Conservation (phyloP, 2,113 vertebrate species). For the Sapayoa aenigma region DNA sequence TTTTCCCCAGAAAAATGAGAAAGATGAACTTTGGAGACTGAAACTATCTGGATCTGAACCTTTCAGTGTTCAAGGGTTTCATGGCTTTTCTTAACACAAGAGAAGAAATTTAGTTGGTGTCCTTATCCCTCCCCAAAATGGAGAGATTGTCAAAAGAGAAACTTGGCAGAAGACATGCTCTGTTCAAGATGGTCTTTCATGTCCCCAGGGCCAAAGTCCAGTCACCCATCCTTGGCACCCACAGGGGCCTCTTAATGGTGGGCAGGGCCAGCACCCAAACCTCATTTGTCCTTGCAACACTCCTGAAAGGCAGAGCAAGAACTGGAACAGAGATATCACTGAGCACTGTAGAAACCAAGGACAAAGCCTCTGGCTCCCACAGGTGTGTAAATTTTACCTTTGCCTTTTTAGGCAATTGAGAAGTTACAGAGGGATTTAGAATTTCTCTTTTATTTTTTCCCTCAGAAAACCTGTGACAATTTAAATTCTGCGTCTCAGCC, state of each 20-base stretch:
- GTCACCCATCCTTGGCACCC: not conserved
- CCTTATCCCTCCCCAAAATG: not conserved
- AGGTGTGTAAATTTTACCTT: not conserved
- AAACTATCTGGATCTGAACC: not conserved
- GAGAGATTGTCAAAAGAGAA: not conserved
- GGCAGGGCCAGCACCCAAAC: not conserved
- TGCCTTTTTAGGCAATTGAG: not conserved
- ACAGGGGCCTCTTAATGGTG: not conserved
- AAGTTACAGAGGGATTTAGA: not conserved
- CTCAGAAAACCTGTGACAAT: not conserved
- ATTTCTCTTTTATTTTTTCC: not conserved
- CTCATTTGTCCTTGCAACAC: not conserved
- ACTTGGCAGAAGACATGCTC: not conserved
- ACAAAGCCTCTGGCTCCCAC: not conserved
- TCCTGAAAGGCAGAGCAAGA: not conserved
- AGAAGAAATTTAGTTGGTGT: not conserved
- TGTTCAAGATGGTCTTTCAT: not conserved
- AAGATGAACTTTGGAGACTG: not conserved
- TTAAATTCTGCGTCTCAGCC: not conserved
- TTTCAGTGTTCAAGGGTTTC: not conserved
- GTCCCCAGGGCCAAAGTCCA: not conserved
- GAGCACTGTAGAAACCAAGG: not conserved
- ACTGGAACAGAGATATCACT: not conserved
- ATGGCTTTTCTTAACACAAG: not conserved
- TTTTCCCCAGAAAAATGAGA: not conserved